phyloP scores from a whole-genome alignment of 2,113 vertebrate species.

The Clarias batrachus region DNA sequence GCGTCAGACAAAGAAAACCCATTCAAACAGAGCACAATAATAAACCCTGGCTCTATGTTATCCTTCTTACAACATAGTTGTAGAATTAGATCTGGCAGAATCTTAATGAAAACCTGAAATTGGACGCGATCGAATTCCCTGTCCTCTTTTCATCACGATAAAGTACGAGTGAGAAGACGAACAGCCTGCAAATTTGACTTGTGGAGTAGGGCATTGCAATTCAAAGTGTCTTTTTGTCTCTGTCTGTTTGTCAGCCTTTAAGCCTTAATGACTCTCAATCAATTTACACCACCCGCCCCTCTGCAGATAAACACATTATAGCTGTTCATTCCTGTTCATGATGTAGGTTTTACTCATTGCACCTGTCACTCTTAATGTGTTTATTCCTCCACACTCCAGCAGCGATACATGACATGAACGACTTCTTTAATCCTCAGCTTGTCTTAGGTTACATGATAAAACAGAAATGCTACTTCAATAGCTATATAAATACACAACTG shows the following conservation, averaged over 20 bases:
- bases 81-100: slow-evolving; percentile 39
- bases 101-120: slow-evolving; percentile 45
- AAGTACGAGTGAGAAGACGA: slow-evolving; percentile 34
- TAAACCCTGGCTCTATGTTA: slow-evolving; percentile 11
- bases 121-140: slow-evolving; percentile 53
- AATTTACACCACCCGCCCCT: slow-evolving; percentile 59
- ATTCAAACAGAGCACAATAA: slow-evolving; percentile 27
- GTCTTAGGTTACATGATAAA: slow-evolving; percentile 30
- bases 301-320: slow-evolving; percentile 64
- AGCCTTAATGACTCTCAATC: slow-evolving; percentile 60
- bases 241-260: slow-evolving; percentile 45
- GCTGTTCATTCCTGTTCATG: slow-evolving; percentile 70
- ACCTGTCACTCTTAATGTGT: slow-evolving; percentile 59
- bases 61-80: slow-evolving; percentile 18
- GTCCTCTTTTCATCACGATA: slow-evolving; percentile 50
- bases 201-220: slow-evolving; percentile 49
- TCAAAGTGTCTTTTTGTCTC: slow-evolving; percentile 8
- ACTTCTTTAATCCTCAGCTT: slow-evolving; percentile 37
- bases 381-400: slow-evolving; percentile 31
- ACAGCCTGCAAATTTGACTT: slow-evolving; percentile 50
- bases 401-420: slow-evolving; percentile 17
- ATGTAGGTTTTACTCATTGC: slow-evolving; percentile 56
- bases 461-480: neutral
- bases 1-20: slow-evolving; percentile 32
- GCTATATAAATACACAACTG: neutral